Percentiles rank a stretch among this genome's conserved stretches.
These are phyloP conservation scores for Gavia stellata DNA, from an alignment of 2,113 vertebrate genomes.

Conservation along the genomic window DNA sequence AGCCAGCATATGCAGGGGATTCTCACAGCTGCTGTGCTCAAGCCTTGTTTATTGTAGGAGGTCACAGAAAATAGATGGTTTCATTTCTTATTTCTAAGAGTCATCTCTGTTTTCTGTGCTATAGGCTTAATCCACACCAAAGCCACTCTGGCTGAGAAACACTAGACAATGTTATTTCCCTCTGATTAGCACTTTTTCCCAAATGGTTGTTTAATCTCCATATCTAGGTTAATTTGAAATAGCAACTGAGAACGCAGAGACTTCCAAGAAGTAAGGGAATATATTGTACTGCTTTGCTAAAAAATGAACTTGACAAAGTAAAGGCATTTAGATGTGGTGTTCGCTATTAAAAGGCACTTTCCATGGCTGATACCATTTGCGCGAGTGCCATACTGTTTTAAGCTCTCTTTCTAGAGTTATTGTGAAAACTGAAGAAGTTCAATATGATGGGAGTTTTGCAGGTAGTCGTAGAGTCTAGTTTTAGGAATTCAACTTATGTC, in stretches of 20 bases:
- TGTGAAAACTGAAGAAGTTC: not conserved
- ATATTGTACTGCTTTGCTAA: not conserved
- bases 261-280: not conserved
- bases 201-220: constrained; percentile 40
- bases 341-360: not conserved
- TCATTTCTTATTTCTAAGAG: constrained; percentile 30
- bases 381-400: not conserved
- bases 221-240: constrained; percentile 52
- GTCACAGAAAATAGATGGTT: constrained; percentile 47
- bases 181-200: constrained; percentile 27
- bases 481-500: not conserved
- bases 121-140: constrained; percentile 30
- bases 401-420: not conserved
- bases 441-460: not conserved
- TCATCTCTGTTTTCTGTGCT: constrained; percentile 2
- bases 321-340: not conserved
- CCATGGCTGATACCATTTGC: not conserved
- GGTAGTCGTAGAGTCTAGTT: not conserved
- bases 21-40: constrained; percentile 38
- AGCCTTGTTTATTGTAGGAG: constrained; percentile 25
- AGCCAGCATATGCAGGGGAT: constrained; percentile 34
- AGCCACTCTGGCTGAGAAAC: constrained; percentile 30
- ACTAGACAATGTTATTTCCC: constrained; percentile 10
- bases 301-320: not conserved
- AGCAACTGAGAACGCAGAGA: not conserved